phyloP scores from a whole-genome alignment of 2,888 invertebrate species.

The Zeuzera pyrina region DNA sequence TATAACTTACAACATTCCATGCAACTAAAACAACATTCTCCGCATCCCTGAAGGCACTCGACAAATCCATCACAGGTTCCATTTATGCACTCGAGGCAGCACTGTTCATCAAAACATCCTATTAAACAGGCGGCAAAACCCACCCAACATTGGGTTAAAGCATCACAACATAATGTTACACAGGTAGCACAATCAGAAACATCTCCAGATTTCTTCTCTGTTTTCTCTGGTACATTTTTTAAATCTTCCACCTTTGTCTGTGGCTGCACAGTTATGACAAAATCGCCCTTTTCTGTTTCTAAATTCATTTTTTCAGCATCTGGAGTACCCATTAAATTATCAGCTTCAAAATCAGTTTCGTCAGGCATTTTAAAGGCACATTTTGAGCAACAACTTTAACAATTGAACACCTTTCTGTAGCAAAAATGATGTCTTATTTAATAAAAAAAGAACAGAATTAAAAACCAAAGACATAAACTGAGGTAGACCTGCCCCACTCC shows the following conservation, averaged over 20 bases:
- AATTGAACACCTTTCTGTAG: too few relatives aligned
- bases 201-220: conserved; percentile 2
- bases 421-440: too few relatives aligned
- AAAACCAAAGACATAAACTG: too few relatives aligned
- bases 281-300: background rate
- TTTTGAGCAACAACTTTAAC: too few relatives aligned
- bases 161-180: conserved; percentile 7
- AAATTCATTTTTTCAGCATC: too few relatives aligned
- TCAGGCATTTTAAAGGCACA: too few relatives aligned
- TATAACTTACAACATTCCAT: conserved; percentile 3
- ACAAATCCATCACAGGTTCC: conserved; percentile 8
- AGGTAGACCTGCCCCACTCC: too few relatives aligned
- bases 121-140: conserved; percentile 6
- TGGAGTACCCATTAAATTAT: too few relatives aligned
- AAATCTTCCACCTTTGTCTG: conserved; percentile 5
- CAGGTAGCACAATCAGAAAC: conserved; percentile 7
- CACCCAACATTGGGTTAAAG: conserved; percentile 8
- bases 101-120: conserved; percentile 4
- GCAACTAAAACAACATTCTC: conserved; percentile 10
- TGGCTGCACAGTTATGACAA: conserved; percentile 13
- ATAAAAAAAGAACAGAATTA: too few relatives aligned
- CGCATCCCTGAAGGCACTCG: conserved; percentile 10
- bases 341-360: too few relatives aligned
- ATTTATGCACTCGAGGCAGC: conserved; percentile 6
- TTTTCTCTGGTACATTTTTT: background rate